Base-by-base conservation (phyloP, 2,888 invertebrate genomes). In the Spicauda simplicius region DNA sequence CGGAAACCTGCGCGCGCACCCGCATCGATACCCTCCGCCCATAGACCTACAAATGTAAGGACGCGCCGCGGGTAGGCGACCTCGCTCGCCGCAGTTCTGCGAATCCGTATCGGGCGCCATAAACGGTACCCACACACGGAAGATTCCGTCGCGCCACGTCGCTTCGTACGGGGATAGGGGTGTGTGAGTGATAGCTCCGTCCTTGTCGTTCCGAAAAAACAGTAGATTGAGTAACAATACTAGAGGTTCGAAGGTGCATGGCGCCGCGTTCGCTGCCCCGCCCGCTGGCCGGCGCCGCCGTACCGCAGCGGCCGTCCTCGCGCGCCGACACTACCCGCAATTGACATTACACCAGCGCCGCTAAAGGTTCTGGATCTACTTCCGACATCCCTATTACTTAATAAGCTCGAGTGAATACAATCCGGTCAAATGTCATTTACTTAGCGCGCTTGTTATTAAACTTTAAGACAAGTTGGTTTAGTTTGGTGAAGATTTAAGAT, bases 1-100 rank as follows among this genome's bases (percentile, higher is more conserved):
- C 82, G 84, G 82, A 78, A 69, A 41, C 70, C 70, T 85, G 89
- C 91, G 90, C 90, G 87, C 90, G 88, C 90, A 85, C 73, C 84
- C 87, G 84, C 87, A 81, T 86, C 89, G 86, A 85, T 85, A 84
- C 78, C 79, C 73, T 64, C 73, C 70, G 59, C 70, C 74, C 72
- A 72, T 73, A 74, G 72, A 72, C 59, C 71, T 71, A 72, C 67
- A 68, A 72, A 73, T 71, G 66, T 74, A 71, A 72, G 73, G 72
- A 73, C 77, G 68, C 68, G 73, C 69, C 73, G 66, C 67, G 73
- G 77, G 77, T 76, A 72, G 76, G 74, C 77, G 78, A 77, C 78
- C 77, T 77, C 77, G 77, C 74, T 63, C 64, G 67, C 70, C 74
- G 75, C 74, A 73, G 64, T 73, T 76, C 74, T 74, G 70, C 76